Evolutionary conservation across 2,113 vertebrate species (phyloP), one percentile per base, ranked within the genome.

Genomic region (Xyliphius kryptos): DNA sequence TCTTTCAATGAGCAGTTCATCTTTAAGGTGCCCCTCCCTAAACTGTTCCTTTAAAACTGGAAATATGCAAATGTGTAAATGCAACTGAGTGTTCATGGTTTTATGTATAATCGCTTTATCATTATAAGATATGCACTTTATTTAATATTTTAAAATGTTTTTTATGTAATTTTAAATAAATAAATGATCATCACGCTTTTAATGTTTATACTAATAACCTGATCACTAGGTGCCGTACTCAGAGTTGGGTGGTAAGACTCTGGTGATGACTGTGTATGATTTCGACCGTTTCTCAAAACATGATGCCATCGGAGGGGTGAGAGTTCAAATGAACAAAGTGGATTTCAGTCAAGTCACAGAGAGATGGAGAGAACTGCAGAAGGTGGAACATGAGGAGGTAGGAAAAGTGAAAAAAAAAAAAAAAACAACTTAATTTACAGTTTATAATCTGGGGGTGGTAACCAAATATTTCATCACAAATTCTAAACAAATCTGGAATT

Each of bases 341-440:
- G 95, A 97, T 81, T 97, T 98, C 1, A 96, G 95, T 72, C 91
- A 96, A 0, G 91, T 95, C 63, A 91, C 93, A 40, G 91, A 98
- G 80, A 92, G 97, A 69, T 98, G 94, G 95, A 86, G 91, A 47
- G 93, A 96, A 72, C 90, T 98, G 73, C 90, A 92, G 83, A 97
- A 92, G 70, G 93, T 92, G 16, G 94, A 98, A 82, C 97, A 97
- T 73, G 95, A 98, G 82, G 94, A 98, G 91, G 95, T 97, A 85
- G 76, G 86, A 46, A 9, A 51, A 61, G 15, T 14, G 1, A 21
- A n/a, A 3, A 10, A 46, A 37, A 15, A 43, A 13, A 41, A n/a
- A 3, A 7, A 11, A 12, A 7, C 10, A 11, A 41, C 1, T 41
- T 10, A 41, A 14, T 8, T 41, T 41, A 41, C 7, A 32, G 26